A percentile compares a stretch with the other conserved stretches of the same genome.
Evolutionary conservation across 2,797 vertebrate genomes (phyloP).

Genomic region (Tokudaia muenninki): DNA sequence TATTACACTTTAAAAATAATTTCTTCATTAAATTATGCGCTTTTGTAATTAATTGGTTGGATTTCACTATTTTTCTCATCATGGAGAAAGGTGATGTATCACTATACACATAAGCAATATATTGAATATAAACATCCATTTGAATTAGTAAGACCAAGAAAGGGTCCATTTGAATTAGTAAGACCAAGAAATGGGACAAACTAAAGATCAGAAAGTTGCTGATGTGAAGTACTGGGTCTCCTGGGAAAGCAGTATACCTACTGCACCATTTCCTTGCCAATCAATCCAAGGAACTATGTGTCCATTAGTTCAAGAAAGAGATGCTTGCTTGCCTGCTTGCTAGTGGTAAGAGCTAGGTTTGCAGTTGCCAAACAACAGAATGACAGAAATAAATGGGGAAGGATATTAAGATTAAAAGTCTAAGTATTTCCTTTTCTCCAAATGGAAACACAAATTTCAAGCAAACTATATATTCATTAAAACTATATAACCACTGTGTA

Average conservation of each 20-base stretch:
- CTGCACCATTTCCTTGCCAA: conserved; percentile 85
- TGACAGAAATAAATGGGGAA: conserved; percentile 79
- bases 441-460: conserved; percentile 53
- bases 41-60: background rate
- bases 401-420: conserved; percentile 64
- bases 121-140: background rate
- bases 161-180: background rate
- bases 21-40: background rate
- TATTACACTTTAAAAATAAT: conserved; percentile 37
- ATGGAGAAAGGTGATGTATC: background rate
- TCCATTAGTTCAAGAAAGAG: conserved; percentile 86
- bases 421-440: conserved; percentile 71
- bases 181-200: conserved; percentile 6
- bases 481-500: background rate
- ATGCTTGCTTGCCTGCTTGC: conserved; percentile 83
- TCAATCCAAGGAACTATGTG: conserved; percentile 85
- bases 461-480: background rate
- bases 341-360: conserved; percentile 82
- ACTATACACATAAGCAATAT: rapidly evolving
- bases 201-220: conserved; percentile 77
- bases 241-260: conserved; percentile 69
- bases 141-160: conserved; percentile 19
- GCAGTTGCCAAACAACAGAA: conserved; percentile 78
- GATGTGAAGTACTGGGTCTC: conserved; percentile 79
- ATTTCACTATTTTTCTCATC: background rate